Evolutionary conservation across 2,113 vertebrate genomes (phyloP).

Genomic region (Ophiodon elongatus): DNA sequence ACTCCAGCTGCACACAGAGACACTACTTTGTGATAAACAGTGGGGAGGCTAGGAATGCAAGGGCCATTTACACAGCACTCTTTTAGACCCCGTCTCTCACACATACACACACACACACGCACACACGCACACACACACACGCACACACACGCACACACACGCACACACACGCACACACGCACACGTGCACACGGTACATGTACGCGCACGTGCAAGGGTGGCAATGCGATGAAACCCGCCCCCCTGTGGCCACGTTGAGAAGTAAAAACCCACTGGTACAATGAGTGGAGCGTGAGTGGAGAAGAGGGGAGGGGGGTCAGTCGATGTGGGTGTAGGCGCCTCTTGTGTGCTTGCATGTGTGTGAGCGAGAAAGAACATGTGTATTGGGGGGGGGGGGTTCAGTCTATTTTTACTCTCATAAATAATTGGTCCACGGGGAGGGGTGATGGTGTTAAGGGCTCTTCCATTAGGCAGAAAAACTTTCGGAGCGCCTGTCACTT

Average conservation of each 20-base stretch:
- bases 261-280: not conserved
- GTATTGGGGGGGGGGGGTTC: not conserved
- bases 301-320: not conserved
- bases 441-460: conserved; percentile 27
- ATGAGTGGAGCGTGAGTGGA: not conserved
- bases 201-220: not conserved
- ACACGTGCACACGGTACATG: not conserved
- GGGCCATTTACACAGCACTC: conserved; percentile 19
- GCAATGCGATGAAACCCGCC: conserved; percentile 53
- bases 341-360: not conserved
- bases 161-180: not conserved
- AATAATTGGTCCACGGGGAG: conserved; percentile 63
- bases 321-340: not conserved
- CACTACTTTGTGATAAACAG: conserved; percentile 29
- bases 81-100: conserved; percentile 13
- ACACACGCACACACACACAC: not conserved
- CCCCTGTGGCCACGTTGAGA: conserved; percentile 53
- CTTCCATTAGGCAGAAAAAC: conserved; percentile 50
- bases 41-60: conserved; percentile 16
- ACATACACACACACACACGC: conserved; percentile 4
- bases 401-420: conserved; percentile 46
- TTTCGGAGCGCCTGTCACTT: conserved; percentile 38
- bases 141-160: not conserved
- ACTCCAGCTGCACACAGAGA: conserved; percentile 27
- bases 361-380: not conserved